These are phyloP conservation scores for Drosophila mojavensis DNA, from an alignment of 1,140 invertebrate genomes.

Conservation along the genomic window DNA sequence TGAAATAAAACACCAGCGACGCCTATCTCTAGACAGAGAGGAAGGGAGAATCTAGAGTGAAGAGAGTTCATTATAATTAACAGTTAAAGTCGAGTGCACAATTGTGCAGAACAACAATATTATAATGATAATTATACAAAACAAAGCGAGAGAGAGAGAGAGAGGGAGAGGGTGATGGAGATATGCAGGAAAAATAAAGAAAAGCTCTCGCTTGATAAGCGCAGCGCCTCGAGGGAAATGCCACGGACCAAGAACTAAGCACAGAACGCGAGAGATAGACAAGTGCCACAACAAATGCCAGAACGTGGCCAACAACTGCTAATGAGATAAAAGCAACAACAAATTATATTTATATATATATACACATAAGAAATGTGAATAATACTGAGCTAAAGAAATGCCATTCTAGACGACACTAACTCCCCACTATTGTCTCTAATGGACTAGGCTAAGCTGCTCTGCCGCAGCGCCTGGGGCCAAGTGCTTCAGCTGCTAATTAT, in stretches of 20 bases:
- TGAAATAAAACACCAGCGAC: not conserved
- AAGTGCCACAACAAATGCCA: slow-evolving; percentile 13
- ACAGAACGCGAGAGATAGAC: not conserved
- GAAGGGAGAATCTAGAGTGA: not conserved
- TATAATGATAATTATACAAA: slow-evolving; percentile 24
- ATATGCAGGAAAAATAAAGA: not conserved
- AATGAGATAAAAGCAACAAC: slow-evolving; percentile 30
- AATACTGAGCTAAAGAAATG: not conserved
- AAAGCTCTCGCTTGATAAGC: slow-evolving; percentile 13
- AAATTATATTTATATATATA: not conserved
- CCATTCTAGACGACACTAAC: not conserved
- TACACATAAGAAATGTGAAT: not conserved
- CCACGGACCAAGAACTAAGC: slow-evolving; percentile 9
- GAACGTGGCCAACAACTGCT: slow-evolving; percentile 34
- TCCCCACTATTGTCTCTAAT: slow-evolving; percentile 5
- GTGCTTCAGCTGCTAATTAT: slow-evolving; percentile 72
- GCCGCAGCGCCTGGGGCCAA: slow-evolving; percentile 58
- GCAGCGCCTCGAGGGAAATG: slow-evolving; percentile 7
- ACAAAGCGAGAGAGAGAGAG: no score
- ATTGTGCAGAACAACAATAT: slow-evolving; percentile 31
- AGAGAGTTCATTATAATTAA: slow-evolving; percentile 33
- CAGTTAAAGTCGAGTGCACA: slow-evolving; percentile 41
- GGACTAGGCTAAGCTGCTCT: slow-evolving; percentile 1
- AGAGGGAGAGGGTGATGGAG: no score
- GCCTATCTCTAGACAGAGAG: slow-evolving; percentile 21